A percentile compares a stretch with the other conserved stretches of the same genome.
Conservation (phyloP, 1,140 invertebrate genomes). For the Caenorhabditis brenneri region DNA sequence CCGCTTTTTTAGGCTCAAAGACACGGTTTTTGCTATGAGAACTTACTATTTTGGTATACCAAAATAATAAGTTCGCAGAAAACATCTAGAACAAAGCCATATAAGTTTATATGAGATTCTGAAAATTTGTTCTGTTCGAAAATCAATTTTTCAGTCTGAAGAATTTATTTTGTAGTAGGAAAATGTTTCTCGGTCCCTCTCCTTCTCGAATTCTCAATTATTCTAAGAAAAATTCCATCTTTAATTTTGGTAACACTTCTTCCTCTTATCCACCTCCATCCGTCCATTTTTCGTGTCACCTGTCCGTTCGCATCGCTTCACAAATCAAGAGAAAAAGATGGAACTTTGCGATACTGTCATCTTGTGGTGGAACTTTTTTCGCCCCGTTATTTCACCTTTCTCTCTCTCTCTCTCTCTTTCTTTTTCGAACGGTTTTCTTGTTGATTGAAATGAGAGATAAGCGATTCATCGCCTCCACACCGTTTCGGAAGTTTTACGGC, state of each 20-base stretch:
- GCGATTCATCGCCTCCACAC: background rate
- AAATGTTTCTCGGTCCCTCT: no score
- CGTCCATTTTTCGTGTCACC: background rate
- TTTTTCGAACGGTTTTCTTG: background rate
- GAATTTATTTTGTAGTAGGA: no score
- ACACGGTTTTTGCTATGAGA: no score
- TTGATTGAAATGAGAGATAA: background rate
- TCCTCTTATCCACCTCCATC: background rate
- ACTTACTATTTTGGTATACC: no score
- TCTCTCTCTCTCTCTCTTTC: background rate
- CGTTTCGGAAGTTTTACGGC: background rate
- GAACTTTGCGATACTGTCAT: slow-evolving; percentile 4
- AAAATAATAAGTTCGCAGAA: no score
- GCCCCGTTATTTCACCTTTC: no score
- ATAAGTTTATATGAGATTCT: no score
- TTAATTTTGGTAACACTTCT: background rate
- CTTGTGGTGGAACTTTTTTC: slow-evolving; percentile 23
- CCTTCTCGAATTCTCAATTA: no score
- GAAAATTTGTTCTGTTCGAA: no score
- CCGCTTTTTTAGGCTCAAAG: no score
- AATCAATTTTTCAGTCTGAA: no score
- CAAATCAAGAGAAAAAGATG: slow-evolving; percentile 20
- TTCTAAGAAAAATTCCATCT: background rate
- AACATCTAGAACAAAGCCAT: no score
- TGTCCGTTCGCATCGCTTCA: slow-evolving; percentile 39